Conservation (phyloP, 2,888 invertebrate genomes). For the Phyllotreta striolata region DNA sequence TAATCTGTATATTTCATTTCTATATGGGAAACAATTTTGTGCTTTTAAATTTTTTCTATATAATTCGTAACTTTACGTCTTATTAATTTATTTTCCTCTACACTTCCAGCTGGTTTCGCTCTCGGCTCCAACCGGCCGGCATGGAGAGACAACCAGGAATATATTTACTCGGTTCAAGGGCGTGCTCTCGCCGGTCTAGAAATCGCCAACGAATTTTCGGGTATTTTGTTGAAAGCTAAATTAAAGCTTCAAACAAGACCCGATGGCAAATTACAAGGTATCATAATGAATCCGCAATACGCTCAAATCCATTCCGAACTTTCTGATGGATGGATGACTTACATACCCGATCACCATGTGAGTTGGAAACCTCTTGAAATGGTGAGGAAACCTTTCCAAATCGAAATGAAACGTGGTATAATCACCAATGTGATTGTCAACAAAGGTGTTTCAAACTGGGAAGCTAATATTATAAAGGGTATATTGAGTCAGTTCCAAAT, state of each 20-base stretch:
- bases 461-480: slow-evolving; percentile 76
- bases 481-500: slow-evolving; percentile 74
- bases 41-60: slow-evolving; percentile 1
- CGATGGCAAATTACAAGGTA: slow-evolving; percentile 61
- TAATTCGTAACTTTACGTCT: slow-evolving; percentile 9
- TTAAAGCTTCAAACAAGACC: slow-evolving; percentile 66
- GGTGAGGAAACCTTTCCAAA: slow-evolving; percentile 69
- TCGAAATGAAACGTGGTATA: slow-evolving; percentile 68
- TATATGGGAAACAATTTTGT: too few species aligned
- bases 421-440: slow-evolving; percentile 68
- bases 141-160: slow-evolving; percentile 68
- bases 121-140: slow-evolving; percentile 57
- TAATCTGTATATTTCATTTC: too few species aligned
- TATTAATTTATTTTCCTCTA: too few species aligned
- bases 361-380: slow-evolving; percentile 65
- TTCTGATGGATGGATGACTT: slow-evolving; percentile 62
- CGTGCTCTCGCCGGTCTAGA: slow-evolving; percentile 68
- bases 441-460: slow-evolving; percentile 65
- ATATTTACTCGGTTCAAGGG: slow-evolving; percentile 67
- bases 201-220: slow-evolving; percentile 65
- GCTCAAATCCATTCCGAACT: slow-evolving; percentile 63
- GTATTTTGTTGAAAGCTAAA: slow-evolving; percentile 65
- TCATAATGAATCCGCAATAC: slow-evolving; percentile 64
- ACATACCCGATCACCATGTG: slow-evolving; percentile 63
- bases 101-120: slow-evolving; percentile 55